Base-by-base conservation (phyloP, 1,140 invertebrate species). In the Mylabris phalerata region DNA sequence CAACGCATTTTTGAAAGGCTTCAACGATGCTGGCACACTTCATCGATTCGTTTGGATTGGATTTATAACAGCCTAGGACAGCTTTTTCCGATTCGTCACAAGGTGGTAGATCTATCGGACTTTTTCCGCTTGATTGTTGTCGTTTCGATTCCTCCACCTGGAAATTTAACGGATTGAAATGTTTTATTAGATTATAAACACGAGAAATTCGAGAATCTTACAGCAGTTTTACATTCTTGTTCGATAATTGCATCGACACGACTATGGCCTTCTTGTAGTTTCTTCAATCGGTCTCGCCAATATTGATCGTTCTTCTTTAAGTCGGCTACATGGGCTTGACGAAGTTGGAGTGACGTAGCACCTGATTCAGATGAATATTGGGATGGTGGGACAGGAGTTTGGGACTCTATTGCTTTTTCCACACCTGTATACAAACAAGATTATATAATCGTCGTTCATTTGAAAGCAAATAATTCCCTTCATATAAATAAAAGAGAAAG, bases 141-240 rank as follows among this genome's bases (percentile, higher is more conserved):
- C 46, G 24, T 52, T 61, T 58, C 43, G 66, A 57, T 60, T 71
- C 67, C 40, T 68, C 62, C 43, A 71, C 44, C 69, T 71, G 42
- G 25, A 66, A 62, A 32, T 32, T 7, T 4, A 32, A 19, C 42
- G 54, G 59, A 49, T 5, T 32, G 26, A 45, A 47, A 19, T 43
- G 2, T 19, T 11, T 41, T 25, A 43, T 52, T 50, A 48, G 32
- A 24, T 43, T 13, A 27, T 47, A 48, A 39, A 9, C 10, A 19
- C 19, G 19, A 19, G 49, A 46, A 39, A 47, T 43, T 5, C 19
- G 19, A 19, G 19, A 1, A 32, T 60, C 67, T 67, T 70, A 75
- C 63, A 27, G 80, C 77, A 67, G 78, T 78, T 40, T 79, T 71
- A 60, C 79, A 79, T 61, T 82, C 80, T 1, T 72, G 58, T n/a